Conservation (phyloP, 2,113 vertebrate genomes). For the Odocoileus virginianus region DNA sequence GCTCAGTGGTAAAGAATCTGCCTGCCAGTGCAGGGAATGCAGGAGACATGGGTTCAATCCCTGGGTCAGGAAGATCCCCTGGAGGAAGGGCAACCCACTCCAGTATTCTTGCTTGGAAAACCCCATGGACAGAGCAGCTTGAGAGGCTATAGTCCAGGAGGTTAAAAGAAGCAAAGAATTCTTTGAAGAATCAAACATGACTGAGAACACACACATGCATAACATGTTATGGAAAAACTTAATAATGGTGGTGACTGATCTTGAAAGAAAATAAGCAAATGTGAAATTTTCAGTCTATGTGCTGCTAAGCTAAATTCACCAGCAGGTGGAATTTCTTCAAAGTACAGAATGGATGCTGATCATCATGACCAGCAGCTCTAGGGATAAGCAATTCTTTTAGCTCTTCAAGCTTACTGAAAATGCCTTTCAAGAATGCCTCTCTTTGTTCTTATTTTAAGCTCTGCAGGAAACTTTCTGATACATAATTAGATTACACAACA, state of each 20-base stretch:
- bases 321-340: not conserved
- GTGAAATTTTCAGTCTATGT: not conserved
- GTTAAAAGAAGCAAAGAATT: not conserved
- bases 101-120: not conserved
- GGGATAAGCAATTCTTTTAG: not conserved
- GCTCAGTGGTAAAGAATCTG: not conserved
- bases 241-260: not conserved
- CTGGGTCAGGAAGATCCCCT: not conserved
- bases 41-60: not conserved
- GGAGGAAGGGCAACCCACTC: not conserved
- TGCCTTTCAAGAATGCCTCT: slow-evolving; percentile 13
- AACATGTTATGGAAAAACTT: not conserved
- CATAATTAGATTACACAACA: slow-evolving; percentile 48
- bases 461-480: slow-evolving; percentile 32
- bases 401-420: not conserved
- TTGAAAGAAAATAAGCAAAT: slow-evolving; percentile 22
- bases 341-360: not conserved
- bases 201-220: not conserved
- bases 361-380: not conserved
- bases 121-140: not conserved
- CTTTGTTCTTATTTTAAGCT: slow-evolving; percentile 22
- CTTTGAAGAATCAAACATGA: not conserved
- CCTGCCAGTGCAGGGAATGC: not conserved
- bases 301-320: not conserved
- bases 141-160: not conserved